Evolutionary conservation across 1,140 invertebrate species (phyloP).

Genomic region (Parasteatoda tepidariorum): DNA sequence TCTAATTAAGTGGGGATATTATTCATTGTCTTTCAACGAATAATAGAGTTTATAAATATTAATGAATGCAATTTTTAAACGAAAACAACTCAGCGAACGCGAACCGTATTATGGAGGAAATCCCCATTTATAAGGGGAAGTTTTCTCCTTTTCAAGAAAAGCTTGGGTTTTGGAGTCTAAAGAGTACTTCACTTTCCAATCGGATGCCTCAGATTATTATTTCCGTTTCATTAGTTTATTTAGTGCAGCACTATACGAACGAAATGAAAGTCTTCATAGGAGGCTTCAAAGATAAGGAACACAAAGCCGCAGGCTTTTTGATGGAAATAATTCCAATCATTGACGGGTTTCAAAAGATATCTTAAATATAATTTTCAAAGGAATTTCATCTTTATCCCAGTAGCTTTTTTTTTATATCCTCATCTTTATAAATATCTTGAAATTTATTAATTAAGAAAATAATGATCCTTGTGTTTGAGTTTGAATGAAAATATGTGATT

Average conservation of each 20-base stretch:
- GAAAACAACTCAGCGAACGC: too few species aligned
- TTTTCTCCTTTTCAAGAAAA: slow-evolving; percentile 32
- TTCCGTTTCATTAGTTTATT: slow-evolving; percentile 55
- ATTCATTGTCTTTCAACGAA: too few species aligned
- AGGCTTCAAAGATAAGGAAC: slow-evolving; percentile 37
- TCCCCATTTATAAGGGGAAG: slow-evolving; percentile 20
- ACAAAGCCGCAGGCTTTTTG: slow-evolving; percentile 25
- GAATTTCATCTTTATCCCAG: slow-evolving; percentile 21
- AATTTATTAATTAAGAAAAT: slow-evolving; percentile 47
- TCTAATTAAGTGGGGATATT: too few species aligned
- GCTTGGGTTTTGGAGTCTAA: slow-evolving; percentile 17
- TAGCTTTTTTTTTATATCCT: neutral
- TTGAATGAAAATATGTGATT: neutral
- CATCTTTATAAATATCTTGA: neutral
- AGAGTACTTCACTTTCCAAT: slow-evolving; percentile 58
- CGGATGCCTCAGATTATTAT: slow-evolving; percentile 40
- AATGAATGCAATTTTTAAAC: too few species aligned
- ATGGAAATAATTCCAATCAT: slow-evolving; percentile 45
- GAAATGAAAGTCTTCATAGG: slow-evolving; percentile 42
- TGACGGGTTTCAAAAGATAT: slow-evolving; percentile 37
- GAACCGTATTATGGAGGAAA: neutral
- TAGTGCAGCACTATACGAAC: slow-evolving; percentile 10
- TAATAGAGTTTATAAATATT: too few species aligned
- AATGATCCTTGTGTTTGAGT: slow-evolving; percentile 14
- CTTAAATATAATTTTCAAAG: slow-evolving; percentile 39